Evolutionary conservation across 2,888 invertebrate genomes (phyloP), one percentile per base, ranked within the genome.

Genomic region (Parasteatoda lunata): DNA sequence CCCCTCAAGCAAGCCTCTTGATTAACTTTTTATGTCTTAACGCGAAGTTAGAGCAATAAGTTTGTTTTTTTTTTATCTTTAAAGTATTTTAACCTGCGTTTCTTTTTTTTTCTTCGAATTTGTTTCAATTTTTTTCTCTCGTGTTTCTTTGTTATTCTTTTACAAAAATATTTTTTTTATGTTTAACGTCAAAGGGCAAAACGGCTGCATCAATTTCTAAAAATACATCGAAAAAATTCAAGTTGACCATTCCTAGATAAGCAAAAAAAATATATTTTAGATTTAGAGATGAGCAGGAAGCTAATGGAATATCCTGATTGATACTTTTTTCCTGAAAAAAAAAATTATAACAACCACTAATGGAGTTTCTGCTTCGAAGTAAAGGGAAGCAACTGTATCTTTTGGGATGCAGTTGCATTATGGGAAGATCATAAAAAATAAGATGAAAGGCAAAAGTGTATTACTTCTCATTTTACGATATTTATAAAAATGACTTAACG

Each of bases 21-120:
- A 80, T 80, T 80, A 80, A 80, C 80, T 80, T 80, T 80, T 80
- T 80, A 80, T 51, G 72, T 73, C 72, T 73, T 51, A 72, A 80
- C 80, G 52, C 65, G 49, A 66, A 48, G 64, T 15, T 68, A 15
- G 72, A 59, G 59, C 59, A 59, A 59, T 59, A 59, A 59, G n/a
- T n/a, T 59, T 59, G 59, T 59, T 59, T 59, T 59, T 59, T n/a
- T 7, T 59, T 59, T 59, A 30, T 30, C 30, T 30, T 30, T 30
- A 30, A 30, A 30, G 30, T 30, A 30, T 30, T 30, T 30, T 30
- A 30, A 59, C 59, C 59, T 59, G 59, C 59, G n/a, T 9, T 59
- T 59, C 59, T 13, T 7, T 59, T 59, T 54, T 11, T 59, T 59
- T 59, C 9, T 59, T 59, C 59, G 59, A 59, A 8, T 59, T 13